phyloP scores from a whole-genome alignment of 37 sponge, comb jelly and placozoan species.

The Ephydatia muelleri region DNA sequence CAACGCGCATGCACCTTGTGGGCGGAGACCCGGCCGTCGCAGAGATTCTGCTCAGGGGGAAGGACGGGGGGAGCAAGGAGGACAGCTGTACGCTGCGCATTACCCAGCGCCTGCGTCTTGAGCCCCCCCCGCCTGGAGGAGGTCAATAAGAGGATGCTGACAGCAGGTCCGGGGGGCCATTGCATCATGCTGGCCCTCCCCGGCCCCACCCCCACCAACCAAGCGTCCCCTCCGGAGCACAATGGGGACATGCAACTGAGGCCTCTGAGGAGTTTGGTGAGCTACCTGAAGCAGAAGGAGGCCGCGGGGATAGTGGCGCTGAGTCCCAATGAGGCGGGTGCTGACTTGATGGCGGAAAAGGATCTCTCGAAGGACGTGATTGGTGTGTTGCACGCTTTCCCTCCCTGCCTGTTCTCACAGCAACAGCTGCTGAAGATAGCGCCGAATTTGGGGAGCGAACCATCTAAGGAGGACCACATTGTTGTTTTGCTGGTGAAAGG shows the following conservation, averaged over 20 bases:
- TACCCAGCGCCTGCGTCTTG: constrained; percentile 93
- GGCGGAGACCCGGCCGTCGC: constrained; percentile 87
- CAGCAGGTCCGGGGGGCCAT: constrained; percentile 87
- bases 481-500: constrained; percentile 91
- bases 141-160: constrained; percentile 85
- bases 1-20: constrained; percentile 88
- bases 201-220: constrained; percentile 48
- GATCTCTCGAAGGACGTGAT: constrained; percentile 44
- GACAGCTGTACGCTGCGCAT: constrained; percentile 55
- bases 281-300: constrained; percentile 90
- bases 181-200: constrained; percentile 90
- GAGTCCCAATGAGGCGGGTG: constrained; percentile 12
- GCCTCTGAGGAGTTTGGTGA: constrained; percentile 88
- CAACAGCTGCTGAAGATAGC: constrained; percentile 75
- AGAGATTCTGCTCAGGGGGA: constrained; percentile 56
- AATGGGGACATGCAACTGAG: constrained; percentile 53
- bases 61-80: constrained; percentile 67
- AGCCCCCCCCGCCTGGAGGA: constrained; percentile 90
- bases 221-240: constrained; percentile 9
- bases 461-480: constrained; percentile 92
- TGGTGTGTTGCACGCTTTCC: constrained; percentile 94
- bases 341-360: constrained; percentile 1
- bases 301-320: constrained; percentile 95
- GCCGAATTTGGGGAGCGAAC: constrained; percentile 74
- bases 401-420: constrained; percentile 93